phyloP scores from a whole-genome alignment of 2,113 vertebrate genomes.

The Atrichornis clamosus region DNA sequence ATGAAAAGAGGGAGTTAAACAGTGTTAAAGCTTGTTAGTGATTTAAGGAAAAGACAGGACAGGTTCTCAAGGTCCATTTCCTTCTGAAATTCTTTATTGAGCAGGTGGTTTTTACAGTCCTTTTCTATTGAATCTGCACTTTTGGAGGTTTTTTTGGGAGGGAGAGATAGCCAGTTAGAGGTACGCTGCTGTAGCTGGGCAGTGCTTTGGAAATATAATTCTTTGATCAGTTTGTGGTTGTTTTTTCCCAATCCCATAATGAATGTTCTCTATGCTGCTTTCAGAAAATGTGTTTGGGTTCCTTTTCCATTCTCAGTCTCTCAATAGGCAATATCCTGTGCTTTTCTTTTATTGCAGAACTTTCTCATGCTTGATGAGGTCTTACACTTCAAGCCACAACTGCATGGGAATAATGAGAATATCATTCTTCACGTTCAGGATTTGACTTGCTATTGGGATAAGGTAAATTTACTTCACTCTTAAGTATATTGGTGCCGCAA shows the following conservation, averaged over 20 bases:
- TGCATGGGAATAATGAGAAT: conserved; percentile 55
- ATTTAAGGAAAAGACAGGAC: not conserved
- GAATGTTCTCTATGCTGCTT: not conserved
- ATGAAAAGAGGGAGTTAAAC: not conserved
- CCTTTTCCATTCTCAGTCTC: not conserved
- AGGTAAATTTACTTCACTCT: conserved; percentile 68
- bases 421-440: conserved; percentile 76
- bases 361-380: conserved; percentile 86
- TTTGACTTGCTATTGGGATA: conserved; percentile 87
- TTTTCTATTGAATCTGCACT: not conserved
- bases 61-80: not conserved
- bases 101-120: not conserved
- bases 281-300: not conserved
- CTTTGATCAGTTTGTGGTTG: not conserved
- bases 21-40: not conserved
- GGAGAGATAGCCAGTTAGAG: not conserved
- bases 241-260: not conserved
- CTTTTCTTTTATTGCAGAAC: conserved; percentile 64
- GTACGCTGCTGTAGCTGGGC: not conserved
- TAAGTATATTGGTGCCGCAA: not conserved
- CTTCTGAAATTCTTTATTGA: not conserved
- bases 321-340: not conserved
- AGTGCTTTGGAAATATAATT: not conserved
- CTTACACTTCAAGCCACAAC: not conserved
- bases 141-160: fast-evolving